Conservation (phyloP, 2,113 vertebrate genomes). For the Pseudorhombus dupliciocellatus region DNA sequence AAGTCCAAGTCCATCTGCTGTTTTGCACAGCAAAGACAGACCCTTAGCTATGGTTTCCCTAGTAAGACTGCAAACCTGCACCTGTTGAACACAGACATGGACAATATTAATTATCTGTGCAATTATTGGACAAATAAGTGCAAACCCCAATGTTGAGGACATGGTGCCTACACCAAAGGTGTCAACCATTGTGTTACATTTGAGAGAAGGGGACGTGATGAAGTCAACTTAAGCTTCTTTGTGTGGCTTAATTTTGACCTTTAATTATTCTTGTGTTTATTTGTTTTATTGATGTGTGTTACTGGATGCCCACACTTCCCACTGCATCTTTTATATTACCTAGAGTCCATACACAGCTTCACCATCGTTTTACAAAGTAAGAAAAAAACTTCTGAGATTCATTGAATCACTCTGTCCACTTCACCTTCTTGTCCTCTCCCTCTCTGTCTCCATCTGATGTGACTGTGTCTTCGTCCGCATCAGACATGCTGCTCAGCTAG, state of each 20-base stretch:
- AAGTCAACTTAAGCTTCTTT: no score
- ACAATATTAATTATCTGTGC: not conserved
- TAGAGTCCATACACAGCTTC: no score
- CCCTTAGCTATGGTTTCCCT: constrained; percentile 81
- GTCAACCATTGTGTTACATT: no score
- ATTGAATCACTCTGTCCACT: not conserved
- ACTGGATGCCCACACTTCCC: no score
- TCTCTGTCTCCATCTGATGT: constrained; percentile 49
- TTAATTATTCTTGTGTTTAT: no score
- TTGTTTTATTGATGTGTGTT: no score
- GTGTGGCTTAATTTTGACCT: no score
- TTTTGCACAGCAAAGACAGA: constrained; percentile 88
- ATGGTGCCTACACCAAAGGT: no score
- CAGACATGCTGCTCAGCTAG: constrained; percentile 35
- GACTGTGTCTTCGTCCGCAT: constrained; percentile 39
- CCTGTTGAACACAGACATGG: constrained; percentile 40
- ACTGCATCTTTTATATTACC: no score
- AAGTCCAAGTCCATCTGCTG: constrained; percentile 84
- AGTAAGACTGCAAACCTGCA: constrained; percentile 73
- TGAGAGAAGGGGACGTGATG: no score
- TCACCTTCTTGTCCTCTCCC: constrained; percentile 31
- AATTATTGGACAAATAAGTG: not conserved
- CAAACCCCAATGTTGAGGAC: no score
- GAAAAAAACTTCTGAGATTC: not conserved
- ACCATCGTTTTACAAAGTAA: no score